These are phyloP conservation scores for Meleagris gallopavo DNA, from an alignment of 2,113 vertebrate genomes.

Conservation along the genomic window DNA sequence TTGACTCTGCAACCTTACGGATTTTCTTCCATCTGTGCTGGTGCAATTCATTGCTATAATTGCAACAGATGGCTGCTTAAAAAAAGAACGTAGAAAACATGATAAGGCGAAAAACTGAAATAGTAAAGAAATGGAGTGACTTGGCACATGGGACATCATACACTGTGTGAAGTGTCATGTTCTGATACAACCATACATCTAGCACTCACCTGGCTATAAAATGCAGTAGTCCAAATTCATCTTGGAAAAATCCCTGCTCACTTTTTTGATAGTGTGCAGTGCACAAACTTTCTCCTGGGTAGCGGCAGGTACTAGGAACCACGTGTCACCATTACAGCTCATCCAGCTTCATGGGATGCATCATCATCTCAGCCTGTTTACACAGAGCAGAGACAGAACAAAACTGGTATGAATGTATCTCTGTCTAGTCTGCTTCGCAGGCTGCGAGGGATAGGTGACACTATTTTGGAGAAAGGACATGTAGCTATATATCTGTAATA, in stretches of 20 bases:
- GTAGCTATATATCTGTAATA: neutral
- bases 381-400: neutral
- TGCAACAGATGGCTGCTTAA: constrained; percentile 52
- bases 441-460: neutral
- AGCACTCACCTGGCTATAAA: neutral
- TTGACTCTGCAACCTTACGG: constrained; percentile 44
- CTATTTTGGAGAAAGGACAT: neutral
- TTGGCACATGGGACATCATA: rapidly evolving
- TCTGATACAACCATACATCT: neutral
- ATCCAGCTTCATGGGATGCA: neutral
- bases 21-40: constrained; percentile 53
- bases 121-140: neutral
- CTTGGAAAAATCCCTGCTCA: neutral
- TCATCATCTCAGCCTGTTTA: neutral
- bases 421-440: neutral
- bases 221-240: neutral
- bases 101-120: neutral
- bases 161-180: neutral
- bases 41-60: constrained; percentile 36
- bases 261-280: neutral
- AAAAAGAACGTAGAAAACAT: neutral
- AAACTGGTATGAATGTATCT: neutral
- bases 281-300: neutral
- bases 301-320: neutral
- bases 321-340: neutral